Base-by-base conservation (phyloP, 2,797 vertebrate genomes). In the Nothura maculosa region DNA sequence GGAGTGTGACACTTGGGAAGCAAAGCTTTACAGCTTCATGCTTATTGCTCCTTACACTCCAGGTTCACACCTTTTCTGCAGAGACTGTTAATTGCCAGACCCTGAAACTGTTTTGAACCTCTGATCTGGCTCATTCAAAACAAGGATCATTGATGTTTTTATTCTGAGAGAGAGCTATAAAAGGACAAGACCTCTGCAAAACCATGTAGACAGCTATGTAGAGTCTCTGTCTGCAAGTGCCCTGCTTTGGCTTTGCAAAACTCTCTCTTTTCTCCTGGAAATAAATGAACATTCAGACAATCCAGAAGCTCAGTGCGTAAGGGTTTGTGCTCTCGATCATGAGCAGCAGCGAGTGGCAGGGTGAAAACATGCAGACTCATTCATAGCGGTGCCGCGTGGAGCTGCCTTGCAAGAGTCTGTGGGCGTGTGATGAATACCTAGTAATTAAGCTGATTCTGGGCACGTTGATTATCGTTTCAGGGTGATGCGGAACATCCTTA, bases 361-460 rank as follows among this genome's bases (percentile, higher is more conserved):
- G 79, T 58, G 30, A 75, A 94, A 95, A 79, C 40, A 21, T 61
- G 63, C 81, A 36, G 55, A 86, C 83, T 96, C 86, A 87, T 90
- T 95, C 89, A 92, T 1, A 67, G 79, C 28, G 42, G 64, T 64
- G 61, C 32, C 79, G 42, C 1, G 1, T 63, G 69, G 85, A 86
- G 77, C 89, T 89, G 70, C 72, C 9, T 9, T 50, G 67, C 79
- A 85, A 92, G 62, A 80, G 66, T 62, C 92, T 70, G 86, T 91
- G 89, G 94, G 93, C 3, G 27, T 83, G 28, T 22, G 55, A 84
- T 94, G 95, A 94, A 93, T 95, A 90, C 81, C 93, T 81, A 57
- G 60, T 82, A 91, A 96, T 92, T 93, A 96, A 78, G 64, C 89
- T 89, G 88, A 92, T 93, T 96, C 89, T 90, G 72, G 64, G 74